Conservation (phyloP, 2,888 invertebrate genomes). For the Miltochrista miniata region DNA sequence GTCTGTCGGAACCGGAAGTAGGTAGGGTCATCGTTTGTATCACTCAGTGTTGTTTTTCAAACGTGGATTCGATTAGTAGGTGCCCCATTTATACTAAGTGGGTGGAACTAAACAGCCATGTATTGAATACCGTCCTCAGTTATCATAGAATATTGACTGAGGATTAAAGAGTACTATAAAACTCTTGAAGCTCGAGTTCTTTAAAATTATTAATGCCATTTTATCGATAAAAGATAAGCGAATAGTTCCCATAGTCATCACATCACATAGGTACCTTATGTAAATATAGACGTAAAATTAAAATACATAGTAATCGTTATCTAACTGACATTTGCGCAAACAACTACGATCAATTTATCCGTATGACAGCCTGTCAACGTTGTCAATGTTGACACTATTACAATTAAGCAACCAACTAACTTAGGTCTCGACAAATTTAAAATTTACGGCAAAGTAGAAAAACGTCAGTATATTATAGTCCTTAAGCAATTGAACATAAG, state of each 20-base stretch:
- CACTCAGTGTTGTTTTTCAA: conserved; percentile 64
- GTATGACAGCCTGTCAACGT: conserved; percentile 75
- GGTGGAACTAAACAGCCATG: background rate
- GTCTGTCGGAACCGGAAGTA: conserved; percentile 63
- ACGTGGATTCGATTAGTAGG: conserved; percentile 45
- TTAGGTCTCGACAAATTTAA: conserved; percentile 63
- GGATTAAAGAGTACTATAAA: conserved; percentile 35
- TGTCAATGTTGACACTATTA: conserved; percentile 78
- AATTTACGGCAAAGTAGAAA: conserved; percentile 41
- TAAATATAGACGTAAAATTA: conserved; percentile 62
- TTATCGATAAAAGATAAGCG: conserved; percentile 50
- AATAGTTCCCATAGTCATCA: conserved; percentile 59
- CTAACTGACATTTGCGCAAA: conserved; percentile 78
- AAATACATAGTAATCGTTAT: conserved; percentile 76
- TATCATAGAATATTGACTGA: conserved; percentile 27
- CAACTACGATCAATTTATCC: conserved; percentile 80
- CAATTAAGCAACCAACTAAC: conserved; percentile 80
- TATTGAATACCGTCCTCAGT: background rate
- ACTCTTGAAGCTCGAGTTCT: conserved; percentile 32
- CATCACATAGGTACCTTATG: conserved; percentile 10
- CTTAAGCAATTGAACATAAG: conserved; percentile 44
- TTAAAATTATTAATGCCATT: conserved; percentile 33
- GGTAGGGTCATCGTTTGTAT: conserved; percentile 69
- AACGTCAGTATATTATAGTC: conserved; percentile 44
- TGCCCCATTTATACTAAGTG: conserved; percentile 38